Evolutionary conservation across 2,888 invertebrate species (phyloP), one percentile per base, ranked within the genome.

Genomic region (Melieria picta): DNA sequence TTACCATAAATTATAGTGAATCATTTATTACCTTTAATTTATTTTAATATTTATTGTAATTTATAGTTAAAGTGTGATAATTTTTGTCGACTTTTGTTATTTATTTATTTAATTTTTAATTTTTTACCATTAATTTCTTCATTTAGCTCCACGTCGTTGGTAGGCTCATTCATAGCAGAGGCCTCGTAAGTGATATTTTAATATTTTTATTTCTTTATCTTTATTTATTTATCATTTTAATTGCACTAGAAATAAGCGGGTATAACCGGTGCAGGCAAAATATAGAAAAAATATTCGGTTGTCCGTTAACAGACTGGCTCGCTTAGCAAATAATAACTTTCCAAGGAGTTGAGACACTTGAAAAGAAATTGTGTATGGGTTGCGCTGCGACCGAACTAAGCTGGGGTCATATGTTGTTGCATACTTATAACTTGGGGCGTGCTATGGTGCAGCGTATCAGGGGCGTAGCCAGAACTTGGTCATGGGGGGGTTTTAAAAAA

Each of bases 161-260:
- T 84, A 78, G 82, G 84, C 78, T 80, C 84, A 62, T 72, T 84
- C 47, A 73, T 84, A 50, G 79, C 71, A 74, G 83, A 84, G 78
- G 83, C 83, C 69, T 78, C 83, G 83, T 83, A 81, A 83, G 83
- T 84, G 69, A 69, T 74, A 10, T 66, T 42, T 62, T 66, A 30
- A n/a, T n/a, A 60, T 60, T 75, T 71, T 72, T 50, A 60, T 72
- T 71, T 62, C n/a, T 43, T 69, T 56, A 67, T 62, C 46, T 63
- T 69, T 50, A 57, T 58, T 61, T 65, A 42, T 58, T 65, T 57
- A n/a, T 42, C 52, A 67, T 46, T 69, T 57, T 4, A 61, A 7
- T 11, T 63, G 11, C 9, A 58, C n/a, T 30, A 30, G 30, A 30
- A 30, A 30, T 30, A 30, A 30, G 30, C 30, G 30, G 3, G 30